Evolutionary conservation across 2,113 vertebrate genomes (phyloP).

Genomic region (Lepus europaeus): DNA sequence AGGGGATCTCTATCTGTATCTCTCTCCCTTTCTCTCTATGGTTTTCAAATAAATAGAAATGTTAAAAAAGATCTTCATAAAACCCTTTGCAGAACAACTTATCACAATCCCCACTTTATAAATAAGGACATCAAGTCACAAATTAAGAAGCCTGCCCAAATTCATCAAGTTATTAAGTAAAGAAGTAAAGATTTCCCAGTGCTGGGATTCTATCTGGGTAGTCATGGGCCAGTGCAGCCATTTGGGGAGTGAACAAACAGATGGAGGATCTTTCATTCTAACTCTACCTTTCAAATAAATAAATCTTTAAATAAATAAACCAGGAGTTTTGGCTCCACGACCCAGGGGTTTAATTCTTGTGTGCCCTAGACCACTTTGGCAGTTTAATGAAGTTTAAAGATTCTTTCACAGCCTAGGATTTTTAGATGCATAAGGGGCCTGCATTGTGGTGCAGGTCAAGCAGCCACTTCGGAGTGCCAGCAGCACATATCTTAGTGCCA

Average conservation of each 20-base stretch:
- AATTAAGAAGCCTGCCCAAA: slow-evolving; percentile 1
- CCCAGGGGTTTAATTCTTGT: not conserved
- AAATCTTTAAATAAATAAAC: not conserved
- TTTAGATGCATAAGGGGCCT: slow-evolving; percentile 25
- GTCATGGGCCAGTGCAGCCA: no score
- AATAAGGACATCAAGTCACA: slow-evolving; percentile 31
- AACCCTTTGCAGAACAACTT: slow-evolving; percentile 25
- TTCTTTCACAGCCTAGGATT: slow-evolving; percentile 17
- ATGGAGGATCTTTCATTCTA: no score
- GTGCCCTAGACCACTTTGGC: not conserved
- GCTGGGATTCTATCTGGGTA: no score
- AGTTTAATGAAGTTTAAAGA: not conserved
- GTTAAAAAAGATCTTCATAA: no score
- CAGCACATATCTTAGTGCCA: no score
- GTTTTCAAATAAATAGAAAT: no score
- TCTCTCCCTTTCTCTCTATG: no score
- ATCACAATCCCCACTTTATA: slow-evolving; percentile 28
- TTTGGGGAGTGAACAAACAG: no score
- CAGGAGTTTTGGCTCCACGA: slow-evolving; percentile 13
- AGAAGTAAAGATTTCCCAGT: not conserved
- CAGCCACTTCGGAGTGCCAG: no score
- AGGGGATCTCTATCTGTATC: no score
- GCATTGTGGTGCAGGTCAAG: no score
- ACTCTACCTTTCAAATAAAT: no score
- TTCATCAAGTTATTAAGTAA: slow-evolving; percentile 20